Evolutionary conservation across 2,113 vertebrate genomes (phyloP), one percentile per base, ranked within the genome.

Genomic region (Otus sunia): DNA sequence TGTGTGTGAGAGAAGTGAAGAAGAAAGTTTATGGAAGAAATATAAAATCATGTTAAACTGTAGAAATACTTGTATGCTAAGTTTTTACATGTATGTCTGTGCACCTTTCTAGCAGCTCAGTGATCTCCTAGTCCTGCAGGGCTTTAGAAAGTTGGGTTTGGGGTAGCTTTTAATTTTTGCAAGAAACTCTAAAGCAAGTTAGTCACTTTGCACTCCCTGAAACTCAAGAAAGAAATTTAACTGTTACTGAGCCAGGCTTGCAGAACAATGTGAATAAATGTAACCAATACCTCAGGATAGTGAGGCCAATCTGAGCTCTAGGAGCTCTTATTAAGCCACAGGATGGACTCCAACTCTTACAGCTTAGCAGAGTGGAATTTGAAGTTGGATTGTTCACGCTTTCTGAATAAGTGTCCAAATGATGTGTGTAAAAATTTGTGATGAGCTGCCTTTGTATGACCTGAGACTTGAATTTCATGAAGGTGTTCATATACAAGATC

Each of bases 401-500:
- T 92, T 82, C 71, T 71, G 79, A 85, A 86, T 76, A 55, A 78
- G 66, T 59, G 41, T 91, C 77, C 23, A 84, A 82, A 77, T 75
- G 30, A 93, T 56, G 63, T 56, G 43, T 78, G 80, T 25, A 50
- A 73, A 88, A 86, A 77, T 49, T 52, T 63, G 36, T 79, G 74
- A 85, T 90, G 86, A 82, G 34, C 49, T 83, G 34, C 47, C 43
- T 68, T 73, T 68, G 2, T 49, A 29, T 76, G 73, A 80, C 45
- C 29, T 87, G 87, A 80, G 60, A 95, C 63, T 25, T 91, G n/a
- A 75, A 85, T 91, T 94, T 94, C 69, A 32, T 73, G 11, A 90
- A 95, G 62, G 73, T 93, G 92, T 95, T 96, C 88, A 81, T n/a
- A 30, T 90, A 86, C 29, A 67, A 77, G 87, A 45, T 60, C 47